These are phyloP conservation scores for Agrotis ipsilon DNA, from an alignment of 2,888 invertebrate species.

Conservation along the genomic window DNA sequence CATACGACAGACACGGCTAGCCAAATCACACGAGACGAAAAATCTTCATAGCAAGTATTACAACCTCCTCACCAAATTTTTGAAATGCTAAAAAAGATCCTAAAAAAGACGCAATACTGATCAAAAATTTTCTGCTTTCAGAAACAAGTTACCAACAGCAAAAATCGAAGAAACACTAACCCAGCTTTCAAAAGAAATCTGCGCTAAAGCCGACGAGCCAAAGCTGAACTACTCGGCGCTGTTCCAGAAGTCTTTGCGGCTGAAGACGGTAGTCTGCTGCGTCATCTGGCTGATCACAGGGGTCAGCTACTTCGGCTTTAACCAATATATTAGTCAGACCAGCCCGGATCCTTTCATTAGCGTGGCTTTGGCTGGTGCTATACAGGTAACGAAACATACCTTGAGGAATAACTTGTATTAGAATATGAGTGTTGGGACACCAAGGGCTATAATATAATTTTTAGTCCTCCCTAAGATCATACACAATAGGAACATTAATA, in stretches of 20 bases:
- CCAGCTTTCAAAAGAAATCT: constrained; percentile 75
- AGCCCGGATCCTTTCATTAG: constrained; percentile 96
- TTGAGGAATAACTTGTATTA: no score
- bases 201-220: constrained; percentile 68
- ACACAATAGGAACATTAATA: no score
- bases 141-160: constrained; percentile 88
- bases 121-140: constrained; percentile 65
- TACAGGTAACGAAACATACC: constrained; percentile 76
- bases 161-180: constrained; percentile 86
- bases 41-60: no score
- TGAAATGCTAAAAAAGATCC: no score
- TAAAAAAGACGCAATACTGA: background rate
- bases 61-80: no score
- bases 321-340: constrained; percentile 95
- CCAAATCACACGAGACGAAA: no score
- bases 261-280: constrained; percentile 93
- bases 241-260: constrained; percentile 92
- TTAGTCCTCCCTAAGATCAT: no score
- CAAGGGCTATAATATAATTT: no score
- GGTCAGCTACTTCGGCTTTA: constrained; percentile 96
- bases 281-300: constrained; percentile 96
- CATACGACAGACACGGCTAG: no score
- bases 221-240: constrained; percentile 92
- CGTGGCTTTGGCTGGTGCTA: constrained; percentile 92
- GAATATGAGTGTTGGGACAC: no score